Conservation (phyloP, 2,797 vertebrate species). For the Diplodus puntazzo region DNA sequence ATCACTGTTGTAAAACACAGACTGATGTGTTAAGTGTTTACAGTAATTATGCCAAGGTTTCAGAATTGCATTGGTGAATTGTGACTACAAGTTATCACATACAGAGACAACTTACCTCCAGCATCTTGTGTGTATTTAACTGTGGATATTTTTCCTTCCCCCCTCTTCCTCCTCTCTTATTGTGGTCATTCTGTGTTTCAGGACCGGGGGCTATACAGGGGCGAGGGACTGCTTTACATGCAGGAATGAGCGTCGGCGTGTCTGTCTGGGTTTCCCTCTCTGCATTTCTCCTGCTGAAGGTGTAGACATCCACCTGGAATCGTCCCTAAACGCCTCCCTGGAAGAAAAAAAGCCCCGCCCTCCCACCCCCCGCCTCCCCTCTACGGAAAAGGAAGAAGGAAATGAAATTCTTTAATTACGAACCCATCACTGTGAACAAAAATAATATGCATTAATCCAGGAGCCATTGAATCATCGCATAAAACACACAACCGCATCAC, state of each 20-base stretch:
- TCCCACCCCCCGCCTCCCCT: constrained; percentile 34
- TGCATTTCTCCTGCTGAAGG: constrained; percentile 82
- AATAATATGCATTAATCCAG: constrained; percentile 93
- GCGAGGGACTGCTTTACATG: constrained; percentile 70
- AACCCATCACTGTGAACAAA: constrained; percentile 97
- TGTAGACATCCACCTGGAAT: constrained; percentile 77
- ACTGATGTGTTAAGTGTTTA: constrained; percentile 14
- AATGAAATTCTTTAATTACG: constrained; percentile 89
- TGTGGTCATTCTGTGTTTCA: constrained; percentile 47
- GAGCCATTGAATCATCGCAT: constrained; percentile 88
- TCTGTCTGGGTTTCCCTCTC: constrained; percentile 80
- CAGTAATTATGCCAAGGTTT: constrained; percentile 6
- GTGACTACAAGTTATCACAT: constrained; percentile 13
- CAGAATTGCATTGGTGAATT: constrained; percentile 32
- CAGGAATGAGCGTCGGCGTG: constrained; percentile 71
- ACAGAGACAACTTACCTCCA: not conserved
- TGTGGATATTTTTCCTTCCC: not conserved
- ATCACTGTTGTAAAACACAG: constrained; percentile 24
- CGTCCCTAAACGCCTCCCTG: constrained; percentile 52
- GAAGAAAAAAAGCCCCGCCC: constrained; percentile 15
- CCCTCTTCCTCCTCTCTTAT: not conserved
- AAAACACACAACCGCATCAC: constrained; percentile 55
- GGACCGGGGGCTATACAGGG: constrained; percentile 85
- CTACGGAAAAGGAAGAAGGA: constrained; percentile 71
- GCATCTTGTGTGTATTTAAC: constrained; percentile 16